Percentiles rank a stretch among this genome's conserved stretches.
These are phyloP conservation scores for Antitype chi DNA, from an alignment of 2,888 invertebrate genomes.

Conservation along the genomic window DNA sequence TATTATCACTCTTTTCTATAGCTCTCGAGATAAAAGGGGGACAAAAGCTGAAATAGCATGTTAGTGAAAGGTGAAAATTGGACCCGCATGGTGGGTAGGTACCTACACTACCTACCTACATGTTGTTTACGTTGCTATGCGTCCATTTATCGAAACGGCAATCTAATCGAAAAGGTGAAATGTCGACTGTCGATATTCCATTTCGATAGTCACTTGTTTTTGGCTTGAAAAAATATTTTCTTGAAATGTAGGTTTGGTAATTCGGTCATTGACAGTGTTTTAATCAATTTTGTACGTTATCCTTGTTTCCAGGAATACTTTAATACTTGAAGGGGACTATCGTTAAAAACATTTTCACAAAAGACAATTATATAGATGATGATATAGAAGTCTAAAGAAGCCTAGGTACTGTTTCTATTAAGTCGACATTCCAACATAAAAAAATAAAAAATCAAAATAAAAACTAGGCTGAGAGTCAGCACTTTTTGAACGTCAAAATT, in stretches of 20 bases:
- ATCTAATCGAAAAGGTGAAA: conserved; percentile 48
- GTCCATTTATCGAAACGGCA: conserved; percentile 44
- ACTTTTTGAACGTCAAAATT: too few relatives aligned
- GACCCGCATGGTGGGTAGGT: conserved; percentile 40
- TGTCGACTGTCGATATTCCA: conserved; percentile 33
- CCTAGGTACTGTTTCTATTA: background rate
- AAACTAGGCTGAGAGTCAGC: too few relatives aligned
- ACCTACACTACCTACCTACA: background rate
- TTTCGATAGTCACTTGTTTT: conserved; percentile 38
- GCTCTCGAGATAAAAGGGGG: conserved; percentile 45
- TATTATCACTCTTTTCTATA: conserved; percentile 24
- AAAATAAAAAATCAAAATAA: too few relatives aligned
- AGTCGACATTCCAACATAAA: too few relatives aligned
- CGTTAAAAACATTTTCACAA: background rate
- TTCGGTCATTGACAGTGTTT: conserved; percentile 5
- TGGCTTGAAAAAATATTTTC: conserved; percentile 10
- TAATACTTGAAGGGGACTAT: background rate
- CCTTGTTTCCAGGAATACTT: background rate
- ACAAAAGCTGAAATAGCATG: conserved; percentile 35
- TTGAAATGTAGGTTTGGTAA: background rate
- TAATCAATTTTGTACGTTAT: background rate
- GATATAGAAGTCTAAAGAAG: background rate
- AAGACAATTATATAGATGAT: background rate
- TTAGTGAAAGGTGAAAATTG: conserved; percentile 48
- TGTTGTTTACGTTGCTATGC: conserved; percentile 52